These are phyloP conservation scores for Pipistrellus pygmaeus DNA, from an alignment of 2,797 vertebrate genomes.

Conservation along the genomic window DNA sequence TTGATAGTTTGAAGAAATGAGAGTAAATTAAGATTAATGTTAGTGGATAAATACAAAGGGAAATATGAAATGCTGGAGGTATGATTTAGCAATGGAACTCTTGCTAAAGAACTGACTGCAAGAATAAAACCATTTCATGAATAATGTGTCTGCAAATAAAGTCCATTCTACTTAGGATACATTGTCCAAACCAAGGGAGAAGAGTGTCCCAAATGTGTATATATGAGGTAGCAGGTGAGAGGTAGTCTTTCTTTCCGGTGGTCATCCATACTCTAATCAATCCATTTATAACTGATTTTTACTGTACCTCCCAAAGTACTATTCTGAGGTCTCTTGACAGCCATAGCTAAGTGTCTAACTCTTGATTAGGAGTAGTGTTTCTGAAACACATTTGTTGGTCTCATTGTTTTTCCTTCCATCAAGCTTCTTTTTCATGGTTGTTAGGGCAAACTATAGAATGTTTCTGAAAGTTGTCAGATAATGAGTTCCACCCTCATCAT, in stretches of 20 bases:
- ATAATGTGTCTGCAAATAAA: conserved; percentile 15
- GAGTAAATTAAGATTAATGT: conserved; percentile 59
- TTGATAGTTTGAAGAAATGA: conserved; percentile 39
- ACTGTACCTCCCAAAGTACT: not conserved
- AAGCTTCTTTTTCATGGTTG: not conserved
- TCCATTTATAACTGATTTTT: conserved; percentile 23
- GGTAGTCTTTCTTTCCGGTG: not conserved
- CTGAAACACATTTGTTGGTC: not conserved
- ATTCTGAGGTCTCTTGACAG: not conserved
- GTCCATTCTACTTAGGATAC: not conserved
- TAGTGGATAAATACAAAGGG: conserved; percentile 26
- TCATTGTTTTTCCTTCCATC: conserved; percentile 19
- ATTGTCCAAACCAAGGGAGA: conserved; percentile 13
- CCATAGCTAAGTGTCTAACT: conserved; percentile 2
- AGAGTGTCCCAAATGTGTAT: not conserved
- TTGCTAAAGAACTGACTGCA: not conserved
- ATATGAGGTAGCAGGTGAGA: not conserved
- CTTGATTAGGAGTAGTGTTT: not conserved
- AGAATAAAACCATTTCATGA: conserved; percentile 25
- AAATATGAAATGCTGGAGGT: not conserved
- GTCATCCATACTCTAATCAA: not conserved
- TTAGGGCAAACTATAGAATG: not conserved
- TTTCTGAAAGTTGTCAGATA: not conserved
- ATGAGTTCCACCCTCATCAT: not conserved
- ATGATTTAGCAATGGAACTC: conserved; percentile 26